Evolutionary conservation across 1,140 invertebrate genomes (phyloP).

Genomic region (Heliconius himera): DNA sequence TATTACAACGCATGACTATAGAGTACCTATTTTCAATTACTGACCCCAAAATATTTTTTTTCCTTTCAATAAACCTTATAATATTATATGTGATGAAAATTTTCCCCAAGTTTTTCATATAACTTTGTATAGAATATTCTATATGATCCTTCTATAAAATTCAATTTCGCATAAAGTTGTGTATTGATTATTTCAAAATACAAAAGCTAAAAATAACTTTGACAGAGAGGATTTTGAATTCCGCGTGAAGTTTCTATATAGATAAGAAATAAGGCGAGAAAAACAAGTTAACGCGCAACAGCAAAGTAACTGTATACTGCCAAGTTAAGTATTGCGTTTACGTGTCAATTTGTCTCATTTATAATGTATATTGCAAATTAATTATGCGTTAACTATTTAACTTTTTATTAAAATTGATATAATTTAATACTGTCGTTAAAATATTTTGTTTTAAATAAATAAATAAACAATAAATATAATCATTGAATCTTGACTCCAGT

Average conservation of each 20-base stretch:
- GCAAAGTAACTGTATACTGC: conserved; percentile 9
- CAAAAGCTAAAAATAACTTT: conserved; percentile 34
- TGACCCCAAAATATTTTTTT: too few relatives aligned
- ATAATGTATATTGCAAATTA: background rate
- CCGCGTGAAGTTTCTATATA: conserved; percentile 41
- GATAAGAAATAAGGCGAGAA: conserved; percentile 39
- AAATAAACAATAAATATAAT: too few relatives aligned
- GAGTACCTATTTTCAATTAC: too few relatives aligned
- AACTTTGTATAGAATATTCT: conserved; percentile 15
- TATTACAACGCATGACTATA: too few relatives aligned
- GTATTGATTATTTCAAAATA: conserved; percentile 37
- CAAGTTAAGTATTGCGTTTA: background rate
- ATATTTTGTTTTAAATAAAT: too few relatives aligned
- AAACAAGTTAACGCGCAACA: conserved; percentile 25
- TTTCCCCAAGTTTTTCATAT: background rate
- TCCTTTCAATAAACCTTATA: background rate
- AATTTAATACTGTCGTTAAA: too few relatives aligned
- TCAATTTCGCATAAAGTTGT: conserved; percentile 28
- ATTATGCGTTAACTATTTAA: background rate
- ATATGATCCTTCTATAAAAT: conserved; percentile 23
- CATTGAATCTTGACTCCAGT: too few relatives aligned
- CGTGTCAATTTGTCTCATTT: conserved; percentile 16
- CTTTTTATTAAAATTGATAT: too few relatives aligned
- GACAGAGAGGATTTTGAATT: conserved; percentile 44
- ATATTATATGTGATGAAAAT: background rate